phyloP scores from a whole-genome alignment of 1,140 invertebrate species.

The Anthonomus grandis region DNA sequence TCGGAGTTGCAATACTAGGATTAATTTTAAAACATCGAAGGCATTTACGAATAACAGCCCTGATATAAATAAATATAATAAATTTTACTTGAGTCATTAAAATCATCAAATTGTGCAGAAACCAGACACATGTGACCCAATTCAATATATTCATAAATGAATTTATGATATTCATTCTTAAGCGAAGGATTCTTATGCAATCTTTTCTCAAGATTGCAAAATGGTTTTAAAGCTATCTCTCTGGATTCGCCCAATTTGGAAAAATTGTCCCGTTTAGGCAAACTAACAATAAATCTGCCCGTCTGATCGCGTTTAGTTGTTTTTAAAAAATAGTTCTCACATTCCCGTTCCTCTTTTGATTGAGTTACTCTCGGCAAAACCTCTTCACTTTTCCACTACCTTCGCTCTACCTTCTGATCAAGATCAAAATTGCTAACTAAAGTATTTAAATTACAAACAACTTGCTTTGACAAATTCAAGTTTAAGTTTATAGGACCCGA shows the following conservation, averaged over 20 bases:
- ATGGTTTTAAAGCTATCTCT: not conserved
- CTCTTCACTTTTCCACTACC: conserved; percentile 23
- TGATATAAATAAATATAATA: conserved; percentile 43
- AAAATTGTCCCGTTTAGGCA: conserved; percentile 21
- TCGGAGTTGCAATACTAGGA: too few relatives aligned
- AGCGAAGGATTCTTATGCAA: conserved; percentile 15
- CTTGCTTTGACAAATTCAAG: not conserved
- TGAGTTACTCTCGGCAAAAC: not conserved
- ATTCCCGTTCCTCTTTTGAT: not conserved
- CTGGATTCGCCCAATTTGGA: not conserved
- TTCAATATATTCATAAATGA: conserved; percentile 17
- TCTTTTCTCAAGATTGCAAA: conserved; percentile 3
- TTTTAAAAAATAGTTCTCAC: conserved; percentile 20
- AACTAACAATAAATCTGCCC: conserved; percentile 24
- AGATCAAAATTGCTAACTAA: too few relatives aligned
- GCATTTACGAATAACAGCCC: not conserved
- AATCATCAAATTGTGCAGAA: not conserved
- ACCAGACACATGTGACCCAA: conserved; percentile 9
- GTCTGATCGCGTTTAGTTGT: conserved; percentile 1
- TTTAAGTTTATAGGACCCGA: not conserved
- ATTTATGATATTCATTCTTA: conserved; percentile 7
- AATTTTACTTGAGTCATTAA: not conserved
- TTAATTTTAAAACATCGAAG: too few relatives aligned
- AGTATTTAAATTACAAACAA: not conserved
- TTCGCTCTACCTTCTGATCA: not conserved